Base-by-base conservation (phyloP, 2,113 vertebrate genomes). In the Fulmarus glacialis region DNA sequence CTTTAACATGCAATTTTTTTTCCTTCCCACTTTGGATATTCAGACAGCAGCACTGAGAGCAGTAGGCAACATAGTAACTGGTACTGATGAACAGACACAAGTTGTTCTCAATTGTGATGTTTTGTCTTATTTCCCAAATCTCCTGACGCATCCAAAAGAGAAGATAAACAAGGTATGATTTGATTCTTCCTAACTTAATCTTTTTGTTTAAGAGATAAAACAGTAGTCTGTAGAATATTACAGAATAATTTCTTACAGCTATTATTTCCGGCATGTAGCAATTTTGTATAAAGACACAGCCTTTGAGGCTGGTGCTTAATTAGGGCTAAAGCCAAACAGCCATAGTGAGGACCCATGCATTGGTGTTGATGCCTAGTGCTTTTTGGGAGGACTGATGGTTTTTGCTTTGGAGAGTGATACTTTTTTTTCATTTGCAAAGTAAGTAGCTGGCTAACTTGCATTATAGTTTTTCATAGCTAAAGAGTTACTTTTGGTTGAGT, bases 51-150 rank as follows among this genome's bases (percentile, higher is more conserved):
- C 99, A 62, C 98, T 99, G 96, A 99, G 99, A 98, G 99, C 99
- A 45, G 99, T 99, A 94, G 99, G 99, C 58, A 99, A 99, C 98
- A 99, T 99, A 82, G 99, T 99, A 97, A 99, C 99, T 3, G 99
- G 99, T 95, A 99, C 99, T 24, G 99, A 99, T 34, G 99, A 99
- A 80, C 99, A 99, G 98, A 99, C 99, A 36, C 99, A 99, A 98
- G 99, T 99, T 95, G 99, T 99, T 95, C 99, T 99, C 95, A 99
- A 99, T 97, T 99, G 99, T 96, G 99, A 99, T n/a, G 99, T 99
- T 96, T 99, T 99, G 74, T 99, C 99, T 64, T 99, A 99, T 95
- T 99, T 99, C 97, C 99, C 99, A 92, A 99, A 99, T 97, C 98
- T 99, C 94, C 98, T 99, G 96, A 99, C 99, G 74, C 99, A 99